Conservation (phyloP, 2,113 vertebrate species). For the Ranitomeya variabilis region DNA sequence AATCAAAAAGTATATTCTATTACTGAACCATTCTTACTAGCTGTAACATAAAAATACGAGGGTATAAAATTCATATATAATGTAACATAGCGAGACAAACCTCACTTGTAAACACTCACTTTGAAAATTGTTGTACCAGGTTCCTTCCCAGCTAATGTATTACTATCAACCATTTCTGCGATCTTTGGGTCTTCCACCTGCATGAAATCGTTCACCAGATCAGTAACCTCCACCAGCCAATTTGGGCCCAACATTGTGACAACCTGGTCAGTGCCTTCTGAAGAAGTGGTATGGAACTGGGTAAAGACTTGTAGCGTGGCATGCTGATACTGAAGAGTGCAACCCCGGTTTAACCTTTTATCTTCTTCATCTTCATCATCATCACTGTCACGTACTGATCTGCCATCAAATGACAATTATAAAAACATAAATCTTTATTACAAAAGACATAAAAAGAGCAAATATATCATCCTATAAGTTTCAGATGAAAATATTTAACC, state of each 20-base stretch:
- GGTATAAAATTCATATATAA: neutral
- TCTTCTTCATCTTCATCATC: constrained; percentile 90
- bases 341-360: constrained; percentile 84
- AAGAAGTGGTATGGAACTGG: constrained; percentile 95
- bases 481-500: neutral
- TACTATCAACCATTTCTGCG: constrained; percentile 90
- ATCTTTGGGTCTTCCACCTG: constrained; percentile 85
- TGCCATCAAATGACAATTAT: constrained; percentile 57
- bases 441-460: neutral
- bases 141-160: constrained; percentile 86
- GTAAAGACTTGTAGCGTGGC: constrained; percentile 91
- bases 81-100: neutral
- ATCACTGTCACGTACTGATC: constrained; percentile 89
- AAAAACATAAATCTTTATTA: neutral
- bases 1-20: neutral
- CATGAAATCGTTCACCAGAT: constrained; percentile 94
- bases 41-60: neutral
- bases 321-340: constrained; percentile 94
- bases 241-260: constrained; percentile 97
- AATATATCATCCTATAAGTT: neutral
- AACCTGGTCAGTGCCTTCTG: constrained; percentile 89
- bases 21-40: neutral
- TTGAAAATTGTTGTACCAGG: constrained; percentile 88
- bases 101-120: constrained; percentile 69
- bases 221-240: constrained; percentile 97